phyloP scores from a whole-genome alignment of 2,797 vertebrate genomes.

The Falco cherrug region DNA sequence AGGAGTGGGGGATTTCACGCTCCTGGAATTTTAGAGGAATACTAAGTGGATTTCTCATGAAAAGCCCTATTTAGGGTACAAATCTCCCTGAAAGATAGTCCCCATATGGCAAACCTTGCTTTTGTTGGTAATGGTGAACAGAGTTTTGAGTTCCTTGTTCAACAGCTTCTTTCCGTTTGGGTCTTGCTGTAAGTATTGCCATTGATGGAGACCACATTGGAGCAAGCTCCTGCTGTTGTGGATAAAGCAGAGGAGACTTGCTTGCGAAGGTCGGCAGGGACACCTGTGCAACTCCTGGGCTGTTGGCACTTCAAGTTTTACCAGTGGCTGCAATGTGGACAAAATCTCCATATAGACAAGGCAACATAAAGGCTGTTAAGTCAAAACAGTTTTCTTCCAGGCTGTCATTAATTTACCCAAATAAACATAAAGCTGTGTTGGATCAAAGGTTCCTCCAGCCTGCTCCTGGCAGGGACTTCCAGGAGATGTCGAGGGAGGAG shows the following conservation, averaged over 20 bases:
- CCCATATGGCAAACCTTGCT: background rate
- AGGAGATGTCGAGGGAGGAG: background rate
- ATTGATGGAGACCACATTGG: background rate
- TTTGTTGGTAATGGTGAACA: background rate
- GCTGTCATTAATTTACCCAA: background rate
- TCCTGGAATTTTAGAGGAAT: conserved; percentile 64
- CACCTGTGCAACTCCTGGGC: background rate
- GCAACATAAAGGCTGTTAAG: background rate
- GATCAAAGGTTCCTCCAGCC: background rate
- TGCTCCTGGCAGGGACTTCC: background rate
- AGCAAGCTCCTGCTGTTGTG: background rate
- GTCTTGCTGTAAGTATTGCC: background rate
- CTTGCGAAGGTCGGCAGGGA: background rate
- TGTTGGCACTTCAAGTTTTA: background rate
- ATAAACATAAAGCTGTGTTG: background rate
- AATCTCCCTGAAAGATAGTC: background rate
- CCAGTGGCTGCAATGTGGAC: background rate
- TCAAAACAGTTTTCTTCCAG: background rate
- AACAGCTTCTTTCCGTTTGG: background rate
- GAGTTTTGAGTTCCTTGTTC: background rate
- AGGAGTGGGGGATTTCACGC: conserved; percentile 59
- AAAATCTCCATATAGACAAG: background rate
- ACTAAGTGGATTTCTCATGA: conserved; percentile 62
- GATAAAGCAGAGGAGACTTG: background rate
- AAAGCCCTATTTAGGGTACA: conserved; percentile 22